Evolutionary conservation across 2,888 invertebrate species (phyloP).

Genomic region (Andrena flavipes): DNA sequence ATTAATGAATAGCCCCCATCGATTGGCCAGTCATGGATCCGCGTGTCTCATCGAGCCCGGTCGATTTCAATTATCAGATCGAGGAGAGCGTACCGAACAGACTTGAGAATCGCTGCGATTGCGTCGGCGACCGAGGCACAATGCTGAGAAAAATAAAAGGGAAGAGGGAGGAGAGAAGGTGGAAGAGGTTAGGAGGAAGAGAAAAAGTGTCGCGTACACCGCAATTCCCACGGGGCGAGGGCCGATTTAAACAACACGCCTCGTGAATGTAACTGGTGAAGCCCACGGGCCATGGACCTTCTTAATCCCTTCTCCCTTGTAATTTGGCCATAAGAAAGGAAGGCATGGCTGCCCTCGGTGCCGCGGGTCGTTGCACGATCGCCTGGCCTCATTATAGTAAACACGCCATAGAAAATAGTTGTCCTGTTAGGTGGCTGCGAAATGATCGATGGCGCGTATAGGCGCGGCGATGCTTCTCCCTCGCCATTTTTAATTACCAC

Average conservation of each 20-base stretch:
- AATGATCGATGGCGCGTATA: slow-evolving; percentile 46
- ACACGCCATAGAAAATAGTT: slow-evolving; percentile 53
- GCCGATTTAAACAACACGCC: slow-evolving; percentile 62
- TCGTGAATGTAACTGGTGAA: slow-evolving; percentile 57
- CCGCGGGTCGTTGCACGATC: slow-evolving; percentile 59
- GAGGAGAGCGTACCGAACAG: neutral
- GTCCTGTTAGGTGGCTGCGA: slow-evolving; percentile 49
- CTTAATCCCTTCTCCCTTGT: slow-evolving; percentile 55
- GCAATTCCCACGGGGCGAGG: slow-evolving; percentile 66
- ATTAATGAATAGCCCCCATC: slow-evolving; percentile 39
- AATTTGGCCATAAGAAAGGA: slow-evolving; percentile 63
- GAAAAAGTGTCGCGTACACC: slow-evolving; percentile 69
- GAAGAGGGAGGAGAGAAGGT: slow-evolving; percentile 51
- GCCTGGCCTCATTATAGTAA: slow-evolving; percentile 56
- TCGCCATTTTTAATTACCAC: slow-evolving; percentile 24
- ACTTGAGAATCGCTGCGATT: slow-evolving; percentile 65
- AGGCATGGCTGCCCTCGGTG: slow-evolving; percentile 54
- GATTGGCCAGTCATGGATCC: slow-evolving; percentile 4
- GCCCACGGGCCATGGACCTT: slow-evolving; percentile 50
- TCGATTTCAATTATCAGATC: neutral
- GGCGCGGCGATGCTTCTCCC: slow-evolving; percentile 31
- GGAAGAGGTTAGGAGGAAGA: slow-evolving; percentile 54
- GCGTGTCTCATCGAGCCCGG: neutral
- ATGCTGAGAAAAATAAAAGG: slow-evolving; percentile 63
- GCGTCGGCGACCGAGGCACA: slow-evolving; percentile 61